Evolutionary conservation across 2,888 invertebrate genomes (phyloP).

Genomic region (Vesta saturnalis): DNA sequence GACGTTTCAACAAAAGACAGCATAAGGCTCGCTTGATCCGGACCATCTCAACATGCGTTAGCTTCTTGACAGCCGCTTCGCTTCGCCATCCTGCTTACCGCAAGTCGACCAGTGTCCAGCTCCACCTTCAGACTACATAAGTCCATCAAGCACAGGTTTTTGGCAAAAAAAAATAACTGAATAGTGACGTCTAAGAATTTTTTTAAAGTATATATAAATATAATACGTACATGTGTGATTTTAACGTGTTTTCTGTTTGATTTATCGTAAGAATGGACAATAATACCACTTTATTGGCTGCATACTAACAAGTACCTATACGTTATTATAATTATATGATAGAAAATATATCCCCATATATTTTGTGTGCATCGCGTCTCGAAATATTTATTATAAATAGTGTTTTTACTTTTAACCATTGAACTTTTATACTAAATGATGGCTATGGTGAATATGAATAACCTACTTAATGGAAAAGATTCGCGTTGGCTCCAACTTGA

Average conservation of each 20-base stretch:
- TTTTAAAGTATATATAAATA: conserved; percentile 25
- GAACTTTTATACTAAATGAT: conserved; percentile 57
- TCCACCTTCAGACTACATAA: conserved; percentile 33
- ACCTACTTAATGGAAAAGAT: conserved; percentile 97
- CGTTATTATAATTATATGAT: conserved; percentile 20
- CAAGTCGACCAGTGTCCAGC: conserved; percentile 47
- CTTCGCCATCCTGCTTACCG: conserved; percentile 61
- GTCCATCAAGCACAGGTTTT: conserved; percentile 34
- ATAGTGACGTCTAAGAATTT: conserved; percentile 32
- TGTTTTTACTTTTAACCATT: conserved; percentile 51
- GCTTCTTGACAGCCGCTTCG: conserved; percentile 59
- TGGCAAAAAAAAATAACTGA: conserved; percentile 28
- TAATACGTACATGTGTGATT: conserved; percentile 34
- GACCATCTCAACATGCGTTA: conserved; percentile 58
- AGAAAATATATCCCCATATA: conserved; percentile 19
- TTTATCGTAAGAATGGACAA: conserved; percentile 54
- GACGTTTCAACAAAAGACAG: conserved; percentile 48
- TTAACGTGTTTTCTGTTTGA: conserved; percentile 31
- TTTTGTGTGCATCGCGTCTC: conserved; percentile 33
- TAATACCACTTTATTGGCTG: conserved; percentile 55
- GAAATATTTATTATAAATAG: conserved; percentile 31
- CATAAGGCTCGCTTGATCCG: conserved; percentile 55
- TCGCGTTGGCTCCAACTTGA: conserved; percentile 99
- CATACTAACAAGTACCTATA: conserved; percentile 18
- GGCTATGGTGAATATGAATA: conserved; percentile 97